Conservation (phyloP, 2,888 invertebrate genomes). For the Clanis bilineata region DNA sequence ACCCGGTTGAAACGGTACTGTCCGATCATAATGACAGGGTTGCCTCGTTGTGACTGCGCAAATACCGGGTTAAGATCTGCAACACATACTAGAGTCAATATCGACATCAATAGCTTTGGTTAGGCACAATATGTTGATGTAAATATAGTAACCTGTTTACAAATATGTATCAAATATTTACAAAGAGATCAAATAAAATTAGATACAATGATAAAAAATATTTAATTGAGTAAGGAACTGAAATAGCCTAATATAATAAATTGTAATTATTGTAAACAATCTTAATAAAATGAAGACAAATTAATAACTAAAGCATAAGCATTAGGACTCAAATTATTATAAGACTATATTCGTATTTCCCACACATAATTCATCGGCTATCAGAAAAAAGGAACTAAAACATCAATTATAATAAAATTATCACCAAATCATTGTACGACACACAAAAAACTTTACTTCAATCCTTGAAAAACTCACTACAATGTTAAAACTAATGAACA, state of each 20-base stretch:
- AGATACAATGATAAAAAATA: not conserved
- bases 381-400: no score
- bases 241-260: not conserved
- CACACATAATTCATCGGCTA: not conserved
- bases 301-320: not conserved
- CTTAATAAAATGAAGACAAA: not conserved
- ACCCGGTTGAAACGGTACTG: constrained; percentile 75
- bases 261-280: not conserved
- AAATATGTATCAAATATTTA: constrained; percentile 7
- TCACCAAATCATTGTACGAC: not conserved
- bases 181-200: not conserved
- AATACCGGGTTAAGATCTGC: constrained; percentile 75
- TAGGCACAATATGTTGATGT: not conserved
- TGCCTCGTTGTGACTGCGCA: constrained; percentile 73
- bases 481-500: no score
- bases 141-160: not conserved
- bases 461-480: not conserved
- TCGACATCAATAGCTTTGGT: not conserved
- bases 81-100: constrained; percentile 32
- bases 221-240: not conserved
- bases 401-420: no score
- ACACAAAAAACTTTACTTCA: not conserved
- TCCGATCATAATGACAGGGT: constrained; percentile 77
- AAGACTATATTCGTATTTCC: no score
- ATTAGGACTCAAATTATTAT: not conserved